A percentile compares a stretch with the other conserved stretches of the same genome.
Conservation (phyloP, 1,140 invertebrate genomes). For the Fopius arisanus region DNA sequence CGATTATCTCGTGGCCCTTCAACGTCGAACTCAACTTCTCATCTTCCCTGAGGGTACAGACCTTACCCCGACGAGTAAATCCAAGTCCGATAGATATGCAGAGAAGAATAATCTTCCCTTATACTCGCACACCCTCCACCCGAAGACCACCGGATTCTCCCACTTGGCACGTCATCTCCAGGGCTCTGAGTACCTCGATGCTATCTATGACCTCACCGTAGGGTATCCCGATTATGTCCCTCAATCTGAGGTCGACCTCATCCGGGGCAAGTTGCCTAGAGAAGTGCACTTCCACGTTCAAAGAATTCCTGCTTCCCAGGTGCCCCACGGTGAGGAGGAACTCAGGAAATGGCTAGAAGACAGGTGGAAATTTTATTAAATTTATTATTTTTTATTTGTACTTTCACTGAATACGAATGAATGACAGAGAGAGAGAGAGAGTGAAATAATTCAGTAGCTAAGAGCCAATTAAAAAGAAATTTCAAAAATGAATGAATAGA, state of each 20-base stretch:
- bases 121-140: slow-evolving; percentile 83
- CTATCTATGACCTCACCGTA: slow-evolving; percentile 83
- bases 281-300: slow-evolving; percentile 80
- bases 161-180: slow-evolving; percentile 75
- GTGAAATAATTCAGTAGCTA: no score
- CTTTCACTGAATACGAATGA: no score
- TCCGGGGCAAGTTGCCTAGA: slow-evolving; percentile 73
- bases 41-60: slow-evolving; percentile 93
- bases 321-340: slow-evolving; percentile 69
- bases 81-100: slow-evolving; percentile 79
- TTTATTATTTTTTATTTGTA: no score
- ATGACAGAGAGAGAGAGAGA: no score
- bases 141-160: slow-evolving; percentile 85
- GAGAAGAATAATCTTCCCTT: slow-evolving; percentile 71
- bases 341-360: slow-evolving; percentile 74
- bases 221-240: slow-evolving; percentile 76
- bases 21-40: slow-evolving; percentile 73
- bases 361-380: no score
- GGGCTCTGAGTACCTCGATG: slow-evolving; percentile 70
- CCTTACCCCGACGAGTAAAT: slow-evolving; percentile 75
- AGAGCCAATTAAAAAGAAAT: no score
- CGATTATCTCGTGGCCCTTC: slow-evolving; percentile 76
- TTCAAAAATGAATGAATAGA: no score
- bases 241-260: slow-evolving; percentile 74
- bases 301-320: slow-evolving; percentile 69